Conservation (phyloP, 2,797 vertebrate genomes). For the Platyrinchus mystaceus region DNA sequence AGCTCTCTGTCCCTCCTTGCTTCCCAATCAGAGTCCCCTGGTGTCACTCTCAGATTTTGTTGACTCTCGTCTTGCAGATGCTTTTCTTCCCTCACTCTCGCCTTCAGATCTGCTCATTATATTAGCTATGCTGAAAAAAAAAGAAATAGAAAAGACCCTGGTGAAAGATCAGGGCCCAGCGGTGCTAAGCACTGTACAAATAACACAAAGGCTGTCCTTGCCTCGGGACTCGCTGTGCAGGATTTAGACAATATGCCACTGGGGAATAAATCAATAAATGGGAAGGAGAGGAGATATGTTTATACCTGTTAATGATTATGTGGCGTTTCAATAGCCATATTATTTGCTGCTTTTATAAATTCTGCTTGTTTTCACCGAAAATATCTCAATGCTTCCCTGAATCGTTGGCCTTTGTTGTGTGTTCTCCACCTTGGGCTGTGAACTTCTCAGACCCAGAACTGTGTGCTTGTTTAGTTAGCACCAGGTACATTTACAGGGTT, state of each 20-base stretch:
- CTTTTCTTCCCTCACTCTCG: not conserved
- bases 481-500: constrained; percentile 36
- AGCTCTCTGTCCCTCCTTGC: not conserved
- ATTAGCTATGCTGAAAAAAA: constrained; percentile 2
- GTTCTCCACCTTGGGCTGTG: not conserved
- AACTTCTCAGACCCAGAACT: not conserved
- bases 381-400: not conserved
- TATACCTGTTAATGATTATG: constrained; percentile 44
- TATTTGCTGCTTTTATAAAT: constrained; percentile 26
- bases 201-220: constrained; percentile 63
- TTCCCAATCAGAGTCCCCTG: not conserved
- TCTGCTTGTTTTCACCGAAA: not conserved
- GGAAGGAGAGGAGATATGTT: constrained; percentile 35
- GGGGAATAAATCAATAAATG: constrained; percentile 44
- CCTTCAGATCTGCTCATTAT: constrained; percentile 27
- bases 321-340: not conserved
- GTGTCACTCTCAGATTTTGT: constrained; percentile 14
- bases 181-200: constrained; percentile 48
- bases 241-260: constrained; percentile 47
- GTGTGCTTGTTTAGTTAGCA: constrained; percentile 42
- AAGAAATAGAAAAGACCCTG: constrained; percentile 2
- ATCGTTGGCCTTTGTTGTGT: not conserved
- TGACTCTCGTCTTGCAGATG: constrained; percentile 28
- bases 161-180: not conserved
- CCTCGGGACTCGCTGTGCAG: not conserved